Conservation (phyloP, 2,113 vertebrate species). For the Limnothrissa miodon region DNA sequence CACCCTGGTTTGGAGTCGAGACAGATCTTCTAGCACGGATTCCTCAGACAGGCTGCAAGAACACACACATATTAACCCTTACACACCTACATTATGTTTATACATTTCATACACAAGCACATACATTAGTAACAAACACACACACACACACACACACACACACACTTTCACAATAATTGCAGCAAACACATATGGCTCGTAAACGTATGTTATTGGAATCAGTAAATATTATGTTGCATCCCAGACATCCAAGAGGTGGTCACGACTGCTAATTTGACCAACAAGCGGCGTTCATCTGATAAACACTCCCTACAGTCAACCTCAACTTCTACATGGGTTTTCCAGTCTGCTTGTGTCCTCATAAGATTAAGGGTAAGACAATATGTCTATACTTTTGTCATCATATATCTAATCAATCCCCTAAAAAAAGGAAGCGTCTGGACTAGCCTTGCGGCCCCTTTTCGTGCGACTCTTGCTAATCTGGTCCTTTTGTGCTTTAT, state of each 20-base stretch:
- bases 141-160: no score
- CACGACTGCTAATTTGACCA: no score
- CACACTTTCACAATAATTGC: not conserved
- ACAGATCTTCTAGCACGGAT: slow-evolving; percentile 71
- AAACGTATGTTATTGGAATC: not conserved
- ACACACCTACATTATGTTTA: no score
- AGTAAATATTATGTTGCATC: not conserved
- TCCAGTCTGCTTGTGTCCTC: not conserved
- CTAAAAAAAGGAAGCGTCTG: not conserved
- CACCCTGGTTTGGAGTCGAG: slow-evolving; percentile 68
- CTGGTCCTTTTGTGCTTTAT: not conserved
- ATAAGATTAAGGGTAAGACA: not conserved
- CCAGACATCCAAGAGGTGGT: no score
- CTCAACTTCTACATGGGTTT: not conserved
- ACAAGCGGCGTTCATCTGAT: not conserved
- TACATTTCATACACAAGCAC: no score
- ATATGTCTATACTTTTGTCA: not conserved
- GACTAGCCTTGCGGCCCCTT: not conserved
- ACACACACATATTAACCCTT: not conserved
- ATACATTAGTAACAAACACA: no score
- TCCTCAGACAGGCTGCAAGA: slow-evolving; percentile 70
- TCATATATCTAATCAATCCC: not conserved
- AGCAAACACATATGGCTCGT: not conserved
- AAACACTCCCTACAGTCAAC: not conserved
- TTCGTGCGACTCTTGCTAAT: not conserved